A percentile compares a stretch with the other conserved stretches of the same genome.
Evolutionary conservation across 2,113 vertebrate genomes (phyloP).

Genomic region (Ptychochromis oligacanthus): DNA sequence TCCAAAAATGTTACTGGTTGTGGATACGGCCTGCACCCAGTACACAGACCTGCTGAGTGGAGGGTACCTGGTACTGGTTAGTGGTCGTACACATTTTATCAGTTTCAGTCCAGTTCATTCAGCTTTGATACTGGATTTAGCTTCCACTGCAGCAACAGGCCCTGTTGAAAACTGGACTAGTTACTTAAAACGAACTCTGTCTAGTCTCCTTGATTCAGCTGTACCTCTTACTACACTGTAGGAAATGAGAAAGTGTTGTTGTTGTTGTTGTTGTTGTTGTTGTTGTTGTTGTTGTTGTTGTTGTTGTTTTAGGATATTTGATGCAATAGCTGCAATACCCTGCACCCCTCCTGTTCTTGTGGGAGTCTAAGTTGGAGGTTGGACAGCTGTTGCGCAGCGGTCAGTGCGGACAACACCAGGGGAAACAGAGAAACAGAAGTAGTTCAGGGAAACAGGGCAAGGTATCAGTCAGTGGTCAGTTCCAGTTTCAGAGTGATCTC

Average conservation of each 20-base stretch:
- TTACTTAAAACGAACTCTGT: background rate
- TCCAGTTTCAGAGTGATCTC: slow-evolving; percentile 67
- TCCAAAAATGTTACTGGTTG: background rate
- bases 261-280: background rate
- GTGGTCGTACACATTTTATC: background rate
- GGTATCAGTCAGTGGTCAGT: slow-evolving; percentile 57
- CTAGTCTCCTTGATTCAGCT: background rate
- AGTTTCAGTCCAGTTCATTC: no score
- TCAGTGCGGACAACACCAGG: slow-evolving; percentile 13
- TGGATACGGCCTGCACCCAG: no score
- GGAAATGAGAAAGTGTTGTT: background rate
- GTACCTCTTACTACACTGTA: background rate
- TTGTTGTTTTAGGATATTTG: background rate
- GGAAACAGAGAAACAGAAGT: slow-evolving; percentile 65
- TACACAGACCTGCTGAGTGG: background rate
- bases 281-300: background rate
- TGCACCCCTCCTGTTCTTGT: background rate
- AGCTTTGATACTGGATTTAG: background rate
- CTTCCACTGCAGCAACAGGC: background rate
- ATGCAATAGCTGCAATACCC: background rate
- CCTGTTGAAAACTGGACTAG: background rate
- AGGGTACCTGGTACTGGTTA: background rate
- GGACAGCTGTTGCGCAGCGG: slow-evolving; percentile 5
- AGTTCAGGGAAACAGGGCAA: slow-evolving; percentile 49
- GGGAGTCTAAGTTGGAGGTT: background rate